These are phyloP conservation scores for Platyura marginata DNA, from an alignment of 1,140 invertebrate species.

Conservation along the genomic window DNA sequence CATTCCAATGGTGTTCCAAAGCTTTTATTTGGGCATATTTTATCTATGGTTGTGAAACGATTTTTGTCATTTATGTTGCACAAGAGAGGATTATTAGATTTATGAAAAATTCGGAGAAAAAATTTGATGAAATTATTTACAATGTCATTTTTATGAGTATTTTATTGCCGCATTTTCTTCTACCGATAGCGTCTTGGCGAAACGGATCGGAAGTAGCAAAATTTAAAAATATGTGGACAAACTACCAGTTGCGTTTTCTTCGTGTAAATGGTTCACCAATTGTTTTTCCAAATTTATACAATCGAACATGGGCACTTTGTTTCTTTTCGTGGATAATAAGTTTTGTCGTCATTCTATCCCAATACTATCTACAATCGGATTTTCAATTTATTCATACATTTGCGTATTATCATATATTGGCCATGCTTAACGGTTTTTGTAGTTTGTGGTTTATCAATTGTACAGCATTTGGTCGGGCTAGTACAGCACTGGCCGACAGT, in stretches of 20 bases:
- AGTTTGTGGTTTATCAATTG: constrained; percentile 45
- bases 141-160: constrained; percentile 48
- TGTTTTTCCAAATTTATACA: constrained; percentile 37
- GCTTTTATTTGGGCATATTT: constrained; percentile 36
- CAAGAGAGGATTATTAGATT: constrained; percentile 31
- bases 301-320: constrained; percentile 37
- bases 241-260: constrained; percentile 44
- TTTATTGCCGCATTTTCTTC: constrained; percentile 43
- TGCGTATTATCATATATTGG: constrained; percentile 46
- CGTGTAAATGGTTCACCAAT: constrained; percentile 40
- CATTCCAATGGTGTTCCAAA: constrained; percentile 35
- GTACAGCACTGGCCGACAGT: constrained; percentile 34
- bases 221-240: constrained; percentile 54
- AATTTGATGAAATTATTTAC: constrained; percentile 49
- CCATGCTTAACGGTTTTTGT: constrained; percentile 46
- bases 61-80: constrained; percentile 31
- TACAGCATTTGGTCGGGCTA: constrained; percentile 41
- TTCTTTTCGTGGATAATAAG: constrained; percentile 39
- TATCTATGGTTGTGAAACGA: constrained; percentile 30
- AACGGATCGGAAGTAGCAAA: constrained; percentile 44
- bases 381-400: constrained; percentile 46
- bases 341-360: constrained; percentile 37
- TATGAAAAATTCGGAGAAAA: constrained; percentile 34
- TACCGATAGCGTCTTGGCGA: constrained; percentile 46
- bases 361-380: constrained; percentile 44